phyloP scores from a whole-genome alignment of 2,888 invertebrate species.

The Catocala fraxini region DNA sequence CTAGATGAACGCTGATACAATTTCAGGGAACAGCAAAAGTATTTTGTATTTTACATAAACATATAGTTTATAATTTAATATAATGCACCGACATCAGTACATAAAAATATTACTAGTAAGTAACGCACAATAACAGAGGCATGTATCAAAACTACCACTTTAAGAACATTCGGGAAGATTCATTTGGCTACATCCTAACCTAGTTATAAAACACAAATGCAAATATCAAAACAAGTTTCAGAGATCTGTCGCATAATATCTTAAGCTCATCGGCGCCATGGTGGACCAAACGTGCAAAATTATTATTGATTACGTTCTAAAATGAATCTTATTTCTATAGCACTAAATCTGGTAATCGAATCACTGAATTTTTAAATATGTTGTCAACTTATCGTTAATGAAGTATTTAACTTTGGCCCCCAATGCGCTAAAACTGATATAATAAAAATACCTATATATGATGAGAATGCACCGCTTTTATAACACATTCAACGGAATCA shows the following conservation, averaged over 20 bases:
- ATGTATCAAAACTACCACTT: conserved; percentile 2
- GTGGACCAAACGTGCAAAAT: conserved; percentile 2
- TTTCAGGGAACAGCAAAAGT: no score
- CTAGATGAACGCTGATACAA: no score
- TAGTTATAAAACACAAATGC: conserved; percentile 19
- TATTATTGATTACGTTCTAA: conserved; percentile 5
- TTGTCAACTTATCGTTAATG: conserved; percentile 2
- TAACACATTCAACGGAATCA: no score
- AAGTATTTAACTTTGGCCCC: conserved; percentile 3
- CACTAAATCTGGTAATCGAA: conserved; percentile 12
- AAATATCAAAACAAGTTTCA: conserved; percentile 18
- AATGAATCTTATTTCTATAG: conserved; percentile 8
- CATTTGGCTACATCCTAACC: conserved; percentile 1
- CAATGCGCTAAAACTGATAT: conserved; percentile 3
- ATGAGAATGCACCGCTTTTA: no score
- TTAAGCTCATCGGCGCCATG: conserved; percentile 8
- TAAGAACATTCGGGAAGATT: not conserved
- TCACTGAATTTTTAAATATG: conserved; percentile 6
- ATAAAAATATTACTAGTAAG: no score
- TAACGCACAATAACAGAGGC: no score
- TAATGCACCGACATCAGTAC: no score
- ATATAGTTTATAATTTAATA: no score
- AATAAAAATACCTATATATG: not conserved
- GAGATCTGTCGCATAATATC: conserved; percentile 38
- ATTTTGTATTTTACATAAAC: no score